Evolutionary conservation across 1,140 invertebrate genomes (phyloP).

Genomic region (Diabrotica virgifera): DNA sequence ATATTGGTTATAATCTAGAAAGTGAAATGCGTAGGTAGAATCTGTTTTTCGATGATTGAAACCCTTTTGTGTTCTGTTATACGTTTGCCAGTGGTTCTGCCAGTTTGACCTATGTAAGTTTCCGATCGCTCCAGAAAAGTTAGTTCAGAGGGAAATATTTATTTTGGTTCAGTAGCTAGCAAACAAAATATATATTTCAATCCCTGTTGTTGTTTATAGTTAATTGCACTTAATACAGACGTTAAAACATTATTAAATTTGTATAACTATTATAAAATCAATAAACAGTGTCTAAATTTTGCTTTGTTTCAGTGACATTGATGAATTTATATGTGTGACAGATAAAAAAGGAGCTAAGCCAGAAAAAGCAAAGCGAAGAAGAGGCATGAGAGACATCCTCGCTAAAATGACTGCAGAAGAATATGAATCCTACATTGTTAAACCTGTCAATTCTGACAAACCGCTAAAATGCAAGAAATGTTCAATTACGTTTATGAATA

Average conservation of each 20-base stretch:
- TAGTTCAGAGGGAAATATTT: too few species aligned
- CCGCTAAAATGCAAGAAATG: conserved; percentile 41
- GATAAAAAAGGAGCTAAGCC: conserved; percentile 55
- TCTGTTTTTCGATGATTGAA: too few species aligned
- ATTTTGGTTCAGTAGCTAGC: too few species aligned
- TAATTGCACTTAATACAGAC: conserved; percentile 60
- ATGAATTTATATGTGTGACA: conserved; percentile 79
- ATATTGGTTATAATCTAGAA: too few species aligned
- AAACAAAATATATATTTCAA: too few species aligned
- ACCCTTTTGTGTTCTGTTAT: too few species aligned
- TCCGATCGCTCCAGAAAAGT: too few species aligned
- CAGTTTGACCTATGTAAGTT: too few species aligned
- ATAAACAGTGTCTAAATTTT: conserved; percentile 66
- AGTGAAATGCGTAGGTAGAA: too few species aligned
- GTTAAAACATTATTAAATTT: conserved; percentile 34
- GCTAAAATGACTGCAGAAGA: neutral
- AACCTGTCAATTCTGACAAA: conserved; percentile 43
- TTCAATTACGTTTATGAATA: conserved; percentile 37
- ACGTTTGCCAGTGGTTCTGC: too few species aligned
- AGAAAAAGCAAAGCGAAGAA: conserved; percentile 61
- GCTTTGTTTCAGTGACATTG: conserved; percentile 65
- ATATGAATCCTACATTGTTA: neutral
- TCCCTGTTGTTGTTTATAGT: conserved; percentile 45
- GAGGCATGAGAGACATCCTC: neutral
- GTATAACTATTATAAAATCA: conserved; percentile 47